These are phyloP conservation scores for Sminthurinus signatus DNA, from an alignment of 1,140 invertebrate species.

Conservation along the genomic window DNA sequence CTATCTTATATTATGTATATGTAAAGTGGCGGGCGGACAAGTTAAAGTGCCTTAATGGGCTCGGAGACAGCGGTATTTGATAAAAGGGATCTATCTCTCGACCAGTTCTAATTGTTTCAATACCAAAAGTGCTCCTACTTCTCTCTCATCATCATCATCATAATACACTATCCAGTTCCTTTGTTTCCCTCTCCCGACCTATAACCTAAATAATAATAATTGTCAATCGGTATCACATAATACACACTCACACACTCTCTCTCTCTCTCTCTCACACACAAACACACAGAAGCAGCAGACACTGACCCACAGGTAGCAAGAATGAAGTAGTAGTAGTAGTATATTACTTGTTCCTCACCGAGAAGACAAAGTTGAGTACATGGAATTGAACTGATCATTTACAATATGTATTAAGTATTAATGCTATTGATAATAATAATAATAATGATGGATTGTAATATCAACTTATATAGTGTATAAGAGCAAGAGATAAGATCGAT, in stretches of 20 bases:
- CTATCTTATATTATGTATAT: no score
- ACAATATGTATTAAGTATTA: no score
- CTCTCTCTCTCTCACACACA: not conserved
- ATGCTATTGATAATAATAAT: no score
- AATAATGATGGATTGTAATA: no score
- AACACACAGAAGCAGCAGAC: no score
- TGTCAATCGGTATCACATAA: slow-evolving; percentile 24
- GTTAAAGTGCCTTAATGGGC: slow-evolving; percentile 36
- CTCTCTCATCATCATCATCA: no score
- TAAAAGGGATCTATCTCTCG: slow-evolving; percentile 26
- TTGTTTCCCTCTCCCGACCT: slow-evolving; percentile 19
- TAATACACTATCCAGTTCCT: no score
- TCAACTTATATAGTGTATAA: not conserved
- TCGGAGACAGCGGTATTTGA: slow-evolving; percentile 33
- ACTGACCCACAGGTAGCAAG: no score
- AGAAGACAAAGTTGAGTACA: no score
- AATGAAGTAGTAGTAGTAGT: no score
- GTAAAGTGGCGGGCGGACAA: slow-evolving; percentile 33
- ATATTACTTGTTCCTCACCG: no score
- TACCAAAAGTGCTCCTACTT: slow-evolving; percentile 10
- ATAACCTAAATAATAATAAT: slow-evolving; percentile 27
- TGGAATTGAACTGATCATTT: no score
- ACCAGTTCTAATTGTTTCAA: slow-evolving; percentile 36
- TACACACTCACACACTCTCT: not conserved
- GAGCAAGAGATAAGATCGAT: not conserved